These are phyloP conservation scores for Micrasema minimum DNA, from an alignment of 1,140 invertebrate genomes.

Conservation along the genomic window DNA sequence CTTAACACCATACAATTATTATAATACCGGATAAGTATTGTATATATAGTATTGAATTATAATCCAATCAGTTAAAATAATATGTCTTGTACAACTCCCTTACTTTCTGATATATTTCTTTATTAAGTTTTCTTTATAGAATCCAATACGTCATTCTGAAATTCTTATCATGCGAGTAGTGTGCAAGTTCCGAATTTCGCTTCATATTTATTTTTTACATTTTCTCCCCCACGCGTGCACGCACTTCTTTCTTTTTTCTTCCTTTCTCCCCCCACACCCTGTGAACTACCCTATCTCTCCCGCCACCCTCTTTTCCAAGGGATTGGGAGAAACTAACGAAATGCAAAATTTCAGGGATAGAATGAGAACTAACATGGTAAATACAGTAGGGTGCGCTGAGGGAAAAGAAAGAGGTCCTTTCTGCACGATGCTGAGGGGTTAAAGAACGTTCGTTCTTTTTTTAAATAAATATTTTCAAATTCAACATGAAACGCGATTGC, in stretches of 20 bases:
- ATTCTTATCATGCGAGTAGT: slow-evolving; percentile 34
- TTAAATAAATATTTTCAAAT: too few species aligned
- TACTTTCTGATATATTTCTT: slow-evolving; percentile 24
- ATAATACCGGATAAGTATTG: too few species aligned
- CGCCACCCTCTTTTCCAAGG: slow-evolving; percentile 41
- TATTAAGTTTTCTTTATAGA: slow-evolving; percentile 21
- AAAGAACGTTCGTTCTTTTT: too few species aligned
- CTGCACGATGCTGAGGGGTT: not conserved
- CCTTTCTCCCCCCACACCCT: slow-evolving; percentile 9
- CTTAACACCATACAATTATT: too few species aligned
- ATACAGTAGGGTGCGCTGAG: slow-evolving; percentile 51
- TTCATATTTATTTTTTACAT: slow-evolving; percentile 47
- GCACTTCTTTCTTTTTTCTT: slow-evolving; percentile 41
- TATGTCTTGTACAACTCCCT: too few species aligned
- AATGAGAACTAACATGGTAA: slow-evolving; percentile 54
- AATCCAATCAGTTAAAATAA: too few species aligned
- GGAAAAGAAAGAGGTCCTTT: slow-evolving; percentile 43
- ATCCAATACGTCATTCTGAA: slow-evolving; percentile 27
- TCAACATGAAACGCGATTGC: too few species aligned
- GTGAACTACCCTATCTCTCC: slow-evolving; percentile 15
- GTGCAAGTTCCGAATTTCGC: slow-evolving; percentile 33
- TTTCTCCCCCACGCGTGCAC: slow-evolving; percentile 51
- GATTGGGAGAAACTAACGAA: slow-evolving; percentile 54
- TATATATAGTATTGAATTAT: too few species aligned
- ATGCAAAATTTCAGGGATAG: slow-evolving; percentile 55